Conservation (phyloP, 2,888 invertebrate genomes). For the Dynastes grantii region DNA sequence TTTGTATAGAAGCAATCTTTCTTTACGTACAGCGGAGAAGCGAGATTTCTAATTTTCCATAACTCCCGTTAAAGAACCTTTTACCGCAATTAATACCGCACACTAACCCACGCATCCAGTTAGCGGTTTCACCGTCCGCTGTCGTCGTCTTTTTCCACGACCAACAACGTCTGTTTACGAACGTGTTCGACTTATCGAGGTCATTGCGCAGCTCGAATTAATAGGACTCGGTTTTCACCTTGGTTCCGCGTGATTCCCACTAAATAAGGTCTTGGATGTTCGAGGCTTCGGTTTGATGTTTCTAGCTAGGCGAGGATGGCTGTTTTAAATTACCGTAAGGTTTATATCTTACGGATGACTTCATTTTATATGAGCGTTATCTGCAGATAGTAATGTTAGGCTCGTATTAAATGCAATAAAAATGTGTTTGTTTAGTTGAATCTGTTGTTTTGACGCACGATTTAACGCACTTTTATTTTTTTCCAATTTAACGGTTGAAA, state of each 20-base stretch:
- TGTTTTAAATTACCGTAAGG: too few relatives aligned
- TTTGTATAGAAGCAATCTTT: too few relatives aligned
- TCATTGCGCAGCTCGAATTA: slow-evolving; percentile 12
- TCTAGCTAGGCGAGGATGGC: neutral
- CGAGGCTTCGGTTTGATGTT: neutral
- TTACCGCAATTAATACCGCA: neutral
- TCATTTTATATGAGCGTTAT: too few relatives aligned
- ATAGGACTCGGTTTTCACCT: neutral
- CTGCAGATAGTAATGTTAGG: too few relatives aligned
- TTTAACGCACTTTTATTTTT: too few relatives aligned
- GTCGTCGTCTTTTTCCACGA: neutral
- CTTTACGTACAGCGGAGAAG: too few relatives aligned
- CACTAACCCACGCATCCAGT: neutral
- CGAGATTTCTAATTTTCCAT: neutral
- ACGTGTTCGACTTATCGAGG: neutral
- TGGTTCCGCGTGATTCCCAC: neutral
- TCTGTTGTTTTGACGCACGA: too few relatives aligned
- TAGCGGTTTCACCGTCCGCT: slow-evolving; percentile 15
- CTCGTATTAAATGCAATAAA: too few relatives aligned
- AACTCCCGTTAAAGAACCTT: neutral
- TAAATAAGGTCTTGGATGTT: neutral
- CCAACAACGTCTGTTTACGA: neutral
- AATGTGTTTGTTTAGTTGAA: too few relatives aligned
- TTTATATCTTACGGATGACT: too few relatives aligned
- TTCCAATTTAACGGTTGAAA: too few relatives aligned